A percentile compares a stretch with the other conserved stretches of the same genome.
phyloP scores from a whole-genome alignment of 1,140 invertebrate genomes.

The Zaprionus gabonicus region DNA sequence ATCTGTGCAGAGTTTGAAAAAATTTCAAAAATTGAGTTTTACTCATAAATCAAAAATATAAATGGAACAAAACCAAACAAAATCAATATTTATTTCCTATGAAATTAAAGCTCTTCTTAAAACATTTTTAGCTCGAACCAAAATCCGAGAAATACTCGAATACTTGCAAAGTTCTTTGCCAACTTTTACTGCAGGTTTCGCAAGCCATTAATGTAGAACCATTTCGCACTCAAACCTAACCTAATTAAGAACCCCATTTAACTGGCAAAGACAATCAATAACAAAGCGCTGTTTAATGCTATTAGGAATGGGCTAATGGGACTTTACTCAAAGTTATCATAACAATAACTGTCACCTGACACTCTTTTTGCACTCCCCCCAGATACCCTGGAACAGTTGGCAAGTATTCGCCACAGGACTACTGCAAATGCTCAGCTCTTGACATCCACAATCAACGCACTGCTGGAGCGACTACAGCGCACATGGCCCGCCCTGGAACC shows the following conservation, averaged over 20 bases:
- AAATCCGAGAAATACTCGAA: too few relatives aligned
- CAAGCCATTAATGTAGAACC: conserved; percentile 3
- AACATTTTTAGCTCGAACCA: not conserved
- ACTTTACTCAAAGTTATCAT: too few relatives aligned
- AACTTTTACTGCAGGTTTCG: not conserved
- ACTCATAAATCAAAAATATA: too few relatives aligned
- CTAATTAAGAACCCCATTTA: conserved; percentile 56
- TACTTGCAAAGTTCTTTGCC: not conserved
- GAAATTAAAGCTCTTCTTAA: not conserved
- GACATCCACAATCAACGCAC: conserved; percentile 72
- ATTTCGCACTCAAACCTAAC: conserved; percentile 25
- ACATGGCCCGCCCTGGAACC: conserved; percentile 73
- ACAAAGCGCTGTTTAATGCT: conserved; percentile 10
- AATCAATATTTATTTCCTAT: not conserved
- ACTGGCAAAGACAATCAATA: conserved; percentile 71
- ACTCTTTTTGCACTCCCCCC: conserved; percentile 52
- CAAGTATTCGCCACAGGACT: conserved; percentile 74
- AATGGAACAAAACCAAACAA: not conserved
- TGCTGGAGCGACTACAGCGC: conserved; percentile 67
- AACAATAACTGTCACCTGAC: conserved; percentile 58
- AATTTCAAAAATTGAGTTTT: too few relatives aligned
- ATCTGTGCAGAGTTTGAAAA: too few relatives aligned
- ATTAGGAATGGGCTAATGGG: too few relatives aligned
- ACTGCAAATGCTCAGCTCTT: conserved; percentile 79
- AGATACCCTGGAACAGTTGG: conserved; percentile 81